Evolutionary conservation across 2,888 invertebrate genomes (phyloP), one percentile per base, ranked within the genome.

Genomic region (Gnatocerus cornutus): DNA sequence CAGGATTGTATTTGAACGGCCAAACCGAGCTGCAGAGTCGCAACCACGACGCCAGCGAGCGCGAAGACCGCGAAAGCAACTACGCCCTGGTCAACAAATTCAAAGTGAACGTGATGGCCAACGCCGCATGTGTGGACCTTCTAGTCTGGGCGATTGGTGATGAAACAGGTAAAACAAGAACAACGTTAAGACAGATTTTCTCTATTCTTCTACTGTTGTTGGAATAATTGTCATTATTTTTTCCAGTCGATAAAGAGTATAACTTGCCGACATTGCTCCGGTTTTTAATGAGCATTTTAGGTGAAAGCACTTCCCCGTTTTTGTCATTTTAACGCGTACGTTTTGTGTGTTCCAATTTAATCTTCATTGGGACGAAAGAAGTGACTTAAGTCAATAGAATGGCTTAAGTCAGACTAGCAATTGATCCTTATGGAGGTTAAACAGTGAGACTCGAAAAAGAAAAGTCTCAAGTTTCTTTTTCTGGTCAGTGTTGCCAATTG

Each of bases 81-180:
- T 92, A 87, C 78, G 90, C 92, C 0, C 90, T 93, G 0, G 93
- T 96, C 1, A 95, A 97, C 84, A 94, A 94, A 83, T 96, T 96
- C 83, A 96, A 96, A 87, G 92, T 97, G 37, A 97, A 97, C 80
- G 97, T 98, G 0, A 96, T 96, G 92, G 96, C 97, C 0, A 98
- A 98, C 86, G 97, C 98, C 0, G 97, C 97, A 0, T 99, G 98
- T 81, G 97, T 99, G 0, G 98, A 99, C 84, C 88, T 99, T 5
- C 88, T 99, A 0, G 98, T 99, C 29, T 99, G 99, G 99, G 97
- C 98, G 0, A 97, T 98, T 74, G 93, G 94, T 0, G 98, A 98
- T 84, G 98, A 98, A 87, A 94, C 95, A 81, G 97, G 97, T 96
- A 84, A 87, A 84, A 75, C 12, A 43, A 7, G 21, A 21, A 21